A percentile compares a stretch with the other conserved stretches of the same genome.
Evolutionary conservation across 2,113 vertebrate genomes (phyloP).

Genomic region (Noctilio leporinus): DNA sequence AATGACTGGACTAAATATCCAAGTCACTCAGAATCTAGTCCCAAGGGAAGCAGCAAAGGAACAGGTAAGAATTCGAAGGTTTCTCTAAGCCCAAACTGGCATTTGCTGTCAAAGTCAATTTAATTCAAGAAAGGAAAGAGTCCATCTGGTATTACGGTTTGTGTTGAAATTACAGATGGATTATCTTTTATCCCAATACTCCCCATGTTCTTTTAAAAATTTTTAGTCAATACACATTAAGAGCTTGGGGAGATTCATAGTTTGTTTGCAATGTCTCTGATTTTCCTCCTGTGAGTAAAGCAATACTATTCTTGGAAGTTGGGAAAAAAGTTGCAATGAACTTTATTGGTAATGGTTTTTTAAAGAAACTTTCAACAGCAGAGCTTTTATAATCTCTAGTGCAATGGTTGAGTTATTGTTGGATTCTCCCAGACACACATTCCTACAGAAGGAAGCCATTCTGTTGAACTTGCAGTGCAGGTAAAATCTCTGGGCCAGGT

Average conservation of each 20-base stretch:
- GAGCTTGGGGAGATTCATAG: background rate
- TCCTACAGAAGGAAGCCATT: background rate
- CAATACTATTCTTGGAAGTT: background rate
- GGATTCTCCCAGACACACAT: background rate
- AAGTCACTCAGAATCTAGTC: background rate
- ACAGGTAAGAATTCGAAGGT: background rate
- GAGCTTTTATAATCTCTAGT: background rate
- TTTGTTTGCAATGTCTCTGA: background rate
- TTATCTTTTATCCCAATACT: background rate
- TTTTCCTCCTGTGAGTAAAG: background rate
- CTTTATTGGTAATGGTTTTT: background rate
- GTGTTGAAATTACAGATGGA: constrained; percentile 22
- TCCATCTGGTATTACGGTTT: background rate
- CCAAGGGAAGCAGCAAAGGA: background rate
- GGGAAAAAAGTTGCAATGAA: background rate
- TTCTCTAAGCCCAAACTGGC: background rate
- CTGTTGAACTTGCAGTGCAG: background rate
- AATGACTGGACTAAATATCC: background rate
- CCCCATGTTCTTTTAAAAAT: background rate
- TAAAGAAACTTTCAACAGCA: background rate
- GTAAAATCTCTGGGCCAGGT: background rate
- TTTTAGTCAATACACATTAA: background rate
- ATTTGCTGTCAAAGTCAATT: constrained; percentile 8
- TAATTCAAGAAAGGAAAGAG: constrained; percentile 4
- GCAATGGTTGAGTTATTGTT: background rate